A percentile compares a stretch with the other conserved stretches of the same genome.
Evolutionary conservation across 2,797 vertebrate genomes (phyloP).

Genomic region (Natrix natrix): DNA sequence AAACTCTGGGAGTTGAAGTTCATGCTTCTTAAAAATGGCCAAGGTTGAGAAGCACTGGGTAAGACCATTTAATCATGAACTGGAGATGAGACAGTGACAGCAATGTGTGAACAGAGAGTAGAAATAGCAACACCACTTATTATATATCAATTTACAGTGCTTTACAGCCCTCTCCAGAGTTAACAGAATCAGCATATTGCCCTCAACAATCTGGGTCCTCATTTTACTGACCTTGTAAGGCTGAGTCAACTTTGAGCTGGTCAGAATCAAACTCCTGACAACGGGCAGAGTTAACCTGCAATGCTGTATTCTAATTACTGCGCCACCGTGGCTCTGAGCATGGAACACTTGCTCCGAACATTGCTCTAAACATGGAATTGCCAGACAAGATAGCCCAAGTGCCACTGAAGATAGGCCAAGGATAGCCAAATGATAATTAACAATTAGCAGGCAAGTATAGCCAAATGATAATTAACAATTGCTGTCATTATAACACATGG

Average conservation of each 20-base stretch:
- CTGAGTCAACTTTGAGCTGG: neutral
- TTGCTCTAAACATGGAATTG: neutral
- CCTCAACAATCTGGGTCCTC: neutral
- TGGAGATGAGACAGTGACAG: neutral
- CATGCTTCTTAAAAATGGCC: neutral
- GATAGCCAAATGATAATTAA: neutral
- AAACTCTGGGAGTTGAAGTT: neutral
- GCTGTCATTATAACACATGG: neutral
- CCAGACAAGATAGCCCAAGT: neutral
- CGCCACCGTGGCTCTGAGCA: neutral
- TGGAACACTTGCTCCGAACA: neutral
- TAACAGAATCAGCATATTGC: neutral
- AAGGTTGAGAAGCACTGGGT: neutral
- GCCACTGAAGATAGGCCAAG: neutral
- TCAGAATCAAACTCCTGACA: neutral
- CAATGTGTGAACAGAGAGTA: neutral
- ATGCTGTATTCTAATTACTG: neutral
- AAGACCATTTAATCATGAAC: neutral
- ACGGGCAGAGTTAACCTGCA: neutral
- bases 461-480: neutral
- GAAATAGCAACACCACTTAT: neutral
- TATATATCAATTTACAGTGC: neutral
- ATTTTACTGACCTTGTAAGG: neutral
- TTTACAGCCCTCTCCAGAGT: neutral
- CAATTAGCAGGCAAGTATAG: neutral